Evolutionary conservation across 2,888 invertebrate species (phyloP).

Genomic region (Azorinus chamasolen): DNA sequence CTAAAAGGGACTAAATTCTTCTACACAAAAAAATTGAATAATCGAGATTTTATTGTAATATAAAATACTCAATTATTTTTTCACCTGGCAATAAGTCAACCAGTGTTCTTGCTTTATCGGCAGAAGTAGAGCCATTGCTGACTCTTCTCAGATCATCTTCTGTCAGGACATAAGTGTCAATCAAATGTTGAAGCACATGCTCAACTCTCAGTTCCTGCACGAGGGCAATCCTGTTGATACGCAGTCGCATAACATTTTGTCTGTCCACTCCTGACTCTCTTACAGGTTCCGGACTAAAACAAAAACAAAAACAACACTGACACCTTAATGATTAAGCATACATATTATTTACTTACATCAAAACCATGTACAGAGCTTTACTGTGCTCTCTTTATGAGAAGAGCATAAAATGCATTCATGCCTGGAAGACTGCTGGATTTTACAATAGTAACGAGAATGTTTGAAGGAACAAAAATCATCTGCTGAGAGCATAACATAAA

Average conservation of each 20-base stretch:
- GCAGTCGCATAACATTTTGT: constrained; percentile 82
- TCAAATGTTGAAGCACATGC: constrained; percentile 74
- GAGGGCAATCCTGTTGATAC: constrained; percentile 82
- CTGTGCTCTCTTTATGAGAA: no score
- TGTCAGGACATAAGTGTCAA: constrained; percentile 70
- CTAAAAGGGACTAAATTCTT: no score
- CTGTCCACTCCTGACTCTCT: constrained; percentile 74
- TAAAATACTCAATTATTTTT: background rate
- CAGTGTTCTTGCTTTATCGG: constrained; percentile 79
- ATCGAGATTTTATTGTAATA: no score
- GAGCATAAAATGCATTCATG: no score
- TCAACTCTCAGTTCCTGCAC: constrained; percentile 82
- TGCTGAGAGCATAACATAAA: no score
- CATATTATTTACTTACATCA: no score
- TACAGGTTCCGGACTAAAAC: constrained; percentile 44
- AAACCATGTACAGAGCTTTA: no score
- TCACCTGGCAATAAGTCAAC: constrained; percentile 81
- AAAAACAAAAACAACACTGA: background rate
- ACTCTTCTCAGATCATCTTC: constrained; percentile 75
- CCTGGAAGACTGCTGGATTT: no score
- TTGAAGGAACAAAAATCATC: no score
- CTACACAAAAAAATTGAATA: no score
- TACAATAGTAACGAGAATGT: no score
- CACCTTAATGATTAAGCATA: no score
- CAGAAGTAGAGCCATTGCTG: constrained; percentile 72